A percentile compares a stretch with the other conserved stretches of the same genome.
Conservation (phyloP, 1,140 invertebrate genomes). For the Drosophila bifasciata region DNA sequence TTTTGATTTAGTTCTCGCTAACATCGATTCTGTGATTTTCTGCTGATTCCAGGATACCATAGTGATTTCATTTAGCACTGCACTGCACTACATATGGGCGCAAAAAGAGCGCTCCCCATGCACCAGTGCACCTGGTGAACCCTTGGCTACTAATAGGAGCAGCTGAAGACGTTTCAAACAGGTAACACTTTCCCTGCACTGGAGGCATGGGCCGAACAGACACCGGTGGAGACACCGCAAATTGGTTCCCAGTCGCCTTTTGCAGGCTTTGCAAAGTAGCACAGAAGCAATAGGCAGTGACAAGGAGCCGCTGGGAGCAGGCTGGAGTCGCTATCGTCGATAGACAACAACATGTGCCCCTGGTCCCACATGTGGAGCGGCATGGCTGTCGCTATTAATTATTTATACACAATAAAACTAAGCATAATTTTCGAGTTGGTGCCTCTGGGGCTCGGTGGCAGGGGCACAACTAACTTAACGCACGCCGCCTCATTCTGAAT, state of each 20-base stretch:
- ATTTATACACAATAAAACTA: slow-evolving; percentile 74
- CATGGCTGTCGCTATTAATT: slow-evolving; percentile 60
- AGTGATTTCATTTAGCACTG: no score
- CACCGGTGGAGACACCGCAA: slow-evolving; percentile 18
- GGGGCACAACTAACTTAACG: slow-evolving; percentile 33
- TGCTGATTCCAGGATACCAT: no score
- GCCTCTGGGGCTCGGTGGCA: background rate
- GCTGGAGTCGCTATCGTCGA: slow-evolving; percentile 18
- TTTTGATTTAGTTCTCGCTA: no score
- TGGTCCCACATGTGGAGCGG: slow-evolving; percentile 61
- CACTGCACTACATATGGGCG: slow-evolving; percentile 10
- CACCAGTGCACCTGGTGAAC: background rate
- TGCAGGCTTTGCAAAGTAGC: slow-evolving; percentile 7
- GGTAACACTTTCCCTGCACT: slow-evolving; percentile 57
- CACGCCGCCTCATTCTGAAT: slow-evolving; percentile 69
- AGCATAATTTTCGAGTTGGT: slow-evolving; percentile 59
- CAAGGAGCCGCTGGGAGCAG: background rate
- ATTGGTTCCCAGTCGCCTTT: slow-evolving; percentile 53
- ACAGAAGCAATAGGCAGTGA: background rate
- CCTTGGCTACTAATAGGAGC: slow-evolving; percentile 56
- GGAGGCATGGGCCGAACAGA: background rate
- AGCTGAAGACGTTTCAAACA: slow-evolving; percentile 31
- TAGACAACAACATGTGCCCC: slow-evolving; percentile 37
- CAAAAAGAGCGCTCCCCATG: background rate
- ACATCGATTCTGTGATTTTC: no score